Evolutionary conservation across 2,888 invertebrate species (phyloP).

Genomic region (Cantharis rufa): DNA sequence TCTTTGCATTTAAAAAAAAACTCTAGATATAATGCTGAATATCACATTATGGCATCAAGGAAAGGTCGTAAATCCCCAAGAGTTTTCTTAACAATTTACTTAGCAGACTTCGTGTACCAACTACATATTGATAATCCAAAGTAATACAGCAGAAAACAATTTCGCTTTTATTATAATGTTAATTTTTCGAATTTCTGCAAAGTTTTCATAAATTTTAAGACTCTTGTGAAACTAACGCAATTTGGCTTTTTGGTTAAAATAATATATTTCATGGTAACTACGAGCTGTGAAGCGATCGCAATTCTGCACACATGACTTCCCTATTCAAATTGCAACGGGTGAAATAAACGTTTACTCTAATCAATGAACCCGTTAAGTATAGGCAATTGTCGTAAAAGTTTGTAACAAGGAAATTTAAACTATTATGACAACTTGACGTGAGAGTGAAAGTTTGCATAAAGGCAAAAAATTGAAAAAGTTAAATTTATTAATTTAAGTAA

Average conservation of each 20-base stretch:
- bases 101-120: neutral
- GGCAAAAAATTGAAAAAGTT: neutral
- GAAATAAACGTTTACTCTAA: neutral
- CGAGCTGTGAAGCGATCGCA: neutral
- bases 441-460: neutral
- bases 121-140: neutral
- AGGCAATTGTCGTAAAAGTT: neutral
- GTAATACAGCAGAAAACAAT: neutral
- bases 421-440: neutral
- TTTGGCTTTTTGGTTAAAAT: neutral
- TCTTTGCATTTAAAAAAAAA: too few relatives aligned
- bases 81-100: neutral
- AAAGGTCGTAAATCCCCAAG: too few relatives aligned
- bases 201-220: neutral
- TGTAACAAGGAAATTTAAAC: neutral
- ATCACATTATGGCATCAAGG: too few relatives aligned
- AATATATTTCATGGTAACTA: neutral
- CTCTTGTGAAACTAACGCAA: neutral
- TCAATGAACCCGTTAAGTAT: neutral
- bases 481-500: neutral
- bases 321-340: neutral
- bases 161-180: neutral
- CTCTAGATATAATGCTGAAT: too few relatives aligned
- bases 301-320: neutral
- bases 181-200: neutral